These are phyloP conservation scores for Limnodromus scolopaceus DNA, from an alignment of 2,797 vertebrate species.

Conservation along the genomic window DNA sequence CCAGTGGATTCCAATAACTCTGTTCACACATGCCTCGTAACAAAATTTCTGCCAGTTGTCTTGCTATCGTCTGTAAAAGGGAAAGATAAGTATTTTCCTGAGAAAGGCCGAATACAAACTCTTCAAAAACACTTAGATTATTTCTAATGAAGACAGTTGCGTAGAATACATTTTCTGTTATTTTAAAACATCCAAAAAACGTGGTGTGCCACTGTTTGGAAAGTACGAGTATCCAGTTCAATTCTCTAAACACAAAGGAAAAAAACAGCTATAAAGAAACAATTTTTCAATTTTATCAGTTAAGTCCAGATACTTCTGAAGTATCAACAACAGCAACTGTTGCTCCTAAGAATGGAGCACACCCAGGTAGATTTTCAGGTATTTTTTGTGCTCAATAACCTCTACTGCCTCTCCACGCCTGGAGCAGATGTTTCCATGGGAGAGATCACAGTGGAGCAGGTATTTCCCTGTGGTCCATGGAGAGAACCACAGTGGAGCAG, in stretches of 20 bases:
- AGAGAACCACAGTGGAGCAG: neutral
- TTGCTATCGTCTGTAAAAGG: slow-evolving; percentile 90
- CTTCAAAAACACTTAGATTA: neutral
- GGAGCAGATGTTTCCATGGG: neutral
- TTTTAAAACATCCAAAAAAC: neutral
- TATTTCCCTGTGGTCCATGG: neutral
- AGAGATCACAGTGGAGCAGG: neutral
- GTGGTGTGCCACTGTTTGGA: neutral
- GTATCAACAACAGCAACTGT: neutral
- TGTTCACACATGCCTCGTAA: slow-evolving; percentile 98
- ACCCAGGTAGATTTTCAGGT: neutral
- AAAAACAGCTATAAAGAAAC: neutral
- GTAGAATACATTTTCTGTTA: neutral
- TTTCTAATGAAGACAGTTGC: neutral
- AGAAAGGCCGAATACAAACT: neutral
- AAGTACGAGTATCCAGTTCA: neutral
- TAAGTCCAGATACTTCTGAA: neutral
- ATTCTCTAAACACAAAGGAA: neutral
- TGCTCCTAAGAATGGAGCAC: neutral
- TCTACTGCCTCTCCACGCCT: neutral
- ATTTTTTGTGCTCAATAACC: neutral
- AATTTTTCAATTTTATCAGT: neutral
- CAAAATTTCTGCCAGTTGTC: slow-evolving; percentile 97
- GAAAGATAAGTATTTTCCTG: neutral
- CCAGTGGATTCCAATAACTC: slow-evolving; percentile 98